Base-by-base conservation (phyloP, 2,888 invertebrate genomes). In the Oscheius myriophilus region DNA sequence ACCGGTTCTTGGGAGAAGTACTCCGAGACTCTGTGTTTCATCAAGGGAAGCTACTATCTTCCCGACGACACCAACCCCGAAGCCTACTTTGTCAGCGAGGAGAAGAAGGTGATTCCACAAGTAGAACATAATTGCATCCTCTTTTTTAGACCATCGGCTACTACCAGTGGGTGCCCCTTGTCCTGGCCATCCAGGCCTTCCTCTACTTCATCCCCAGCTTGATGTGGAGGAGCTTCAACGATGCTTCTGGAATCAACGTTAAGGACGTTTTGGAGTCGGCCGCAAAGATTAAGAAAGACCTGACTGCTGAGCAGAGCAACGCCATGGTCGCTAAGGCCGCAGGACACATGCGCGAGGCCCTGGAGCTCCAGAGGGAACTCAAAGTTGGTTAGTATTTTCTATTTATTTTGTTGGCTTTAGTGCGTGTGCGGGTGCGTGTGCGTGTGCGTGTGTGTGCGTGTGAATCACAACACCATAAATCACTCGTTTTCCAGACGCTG, bases 11-110 rank as follows among this genome's bases (percentile, higher is more conserved):
- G 75, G 75, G 75, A 75, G 70, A 75, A 72, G 72, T 85, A 82
- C 63, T 81, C 84, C 9, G 85, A 85, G 63, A 85, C 83, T 9
- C 84, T 81, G 67, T 85, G 85, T 70, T 85, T 85, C 73, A 82
- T 84, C 65, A 86, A 86, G 61, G 82, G 82, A 41, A 81, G 76
- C 45, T 85, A 82, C 70, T 81, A 76, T 64, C 64, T 78, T 45
- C 81, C 82, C 12, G 71, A 78, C 9, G 80, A 80, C 51, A 70
- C 71, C 7, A 70, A 75, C 42, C 72, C 79, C 33, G 75, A 78
- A 26, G 68, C 72, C 21, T 78, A 78, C 43, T 79, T 72, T 65
- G 67, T 72, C 46, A 45, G 53, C 14, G 49, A 74, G 14, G 73
- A 76, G 21, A 67, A 71, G 23, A 61, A 59, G 45, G 78, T 72